Evolutionary conservation across 2,797 vertebrate genomes (phyloP), one percentile per base, ranked within the genome.

Genomic region (Lagocephalus sceleratus): DNA sequence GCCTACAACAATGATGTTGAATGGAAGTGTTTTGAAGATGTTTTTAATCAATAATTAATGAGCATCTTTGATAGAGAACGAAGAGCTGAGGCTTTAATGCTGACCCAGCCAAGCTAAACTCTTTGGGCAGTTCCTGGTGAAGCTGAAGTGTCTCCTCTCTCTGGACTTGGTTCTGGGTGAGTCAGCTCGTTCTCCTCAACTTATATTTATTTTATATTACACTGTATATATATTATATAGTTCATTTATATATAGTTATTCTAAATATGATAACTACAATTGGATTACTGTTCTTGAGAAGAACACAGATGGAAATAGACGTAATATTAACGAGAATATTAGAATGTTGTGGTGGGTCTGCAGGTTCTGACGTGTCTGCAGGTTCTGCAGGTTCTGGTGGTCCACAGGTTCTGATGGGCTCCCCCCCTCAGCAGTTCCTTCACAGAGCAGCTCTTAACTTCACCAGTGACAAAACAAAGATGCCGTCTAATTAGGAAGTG

Each of bases 331-430:
- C n/a, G n/a, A n/a, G n/a, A n/a, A n/a, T n/a, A n/a, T n/a, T n/a
- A n/a, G n/a, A n/a, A n/a, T n/a, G n/a, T 43, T n/a, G 17, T 20
- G 17, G n/a, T 32, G 26, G 29, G 29, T 32, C 29, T 1, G 7
- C 32, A 35, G 32, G 32, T 35, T 35, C 32, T 35, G 32, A 1
- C 10, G 12, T 2, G 26, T 10, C 12, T n/a, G n/a, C n/a, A n/a
- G n/a, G n/a, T n/a, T 82, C 78, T 78, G 81, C 84, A 84, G 84
- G 82, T 85, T 83, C 63, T 67, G 48, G 5, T 85, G 84, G 85
- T 83, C 82, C 84, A 85, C 71, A 68, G 71, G 66, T 71, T 64
- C 81, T 25, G 23, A 4, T 25, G 23, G 7, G 29, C 10, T n/a
- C n/a, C 4, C 4, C 7, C 1, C 9, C 40, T 17, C 39, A 16